These are phyloP conservation scores for Pandion haliaetus DNA, from an alignment of 2,113 vertebrate genomes.

Conservation along the genomic window DNA sequence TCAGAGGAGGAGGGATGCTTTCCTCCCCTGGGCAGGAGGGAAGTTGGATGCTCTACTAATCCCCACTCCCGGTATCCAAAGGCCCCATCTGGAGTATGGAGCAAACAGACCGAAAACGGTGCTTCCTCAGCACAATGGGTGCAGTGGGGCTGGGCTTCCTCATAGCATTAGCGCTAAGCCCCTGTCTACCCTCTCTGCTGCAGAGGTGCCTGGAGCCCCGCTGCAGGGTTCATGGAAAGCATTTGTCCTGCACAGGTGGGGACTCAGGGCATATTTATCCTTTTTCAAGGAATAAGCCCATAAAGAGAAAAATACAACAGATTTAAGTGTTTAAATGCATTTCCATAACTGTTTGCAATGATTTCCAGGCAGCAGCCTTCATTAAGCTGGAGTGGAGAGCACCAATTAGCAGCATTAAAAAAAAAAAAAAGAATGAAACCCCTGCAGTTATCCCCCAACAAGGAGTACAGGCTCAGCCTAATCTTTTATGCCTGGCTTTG, in stretches of 20 bases:
- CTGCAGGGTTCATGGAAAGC: neutral
- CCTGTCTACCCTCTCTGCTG: neutral
- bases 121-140: neutral
- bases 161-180: fast-evolving
- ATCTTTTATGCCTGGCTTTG: neutral
- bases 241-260: neutral
- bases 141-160: neutral
- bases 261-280: neutral
- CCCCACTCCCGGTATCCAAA: neutral
- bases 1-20: neutral
- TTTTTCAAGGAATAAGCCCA: neutral
- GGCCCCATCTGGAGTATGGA: neutral
- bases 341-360: neutral
- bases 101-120: neutral
- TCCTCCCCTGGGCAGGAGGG: neutral
- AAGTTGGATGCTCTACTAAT: neutral
- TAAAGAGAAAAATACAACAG: neutral
- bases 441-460: neutral
- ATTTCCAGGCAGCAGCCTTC: constrained; percentile 21
- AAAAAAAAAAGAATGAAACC: neutral
- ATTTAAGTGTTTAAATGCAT: neutral
- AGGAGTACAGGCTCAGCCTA: neutral
- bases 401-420: neutral
- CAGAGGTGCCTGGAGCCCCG: neutral
- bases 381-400: neutral